These are phyloP conservation scores for Neodontobutis hainanensis DNA, from an alignment of 2,113 vertebrate genomes.

Conservation along the genomic window DNA sequence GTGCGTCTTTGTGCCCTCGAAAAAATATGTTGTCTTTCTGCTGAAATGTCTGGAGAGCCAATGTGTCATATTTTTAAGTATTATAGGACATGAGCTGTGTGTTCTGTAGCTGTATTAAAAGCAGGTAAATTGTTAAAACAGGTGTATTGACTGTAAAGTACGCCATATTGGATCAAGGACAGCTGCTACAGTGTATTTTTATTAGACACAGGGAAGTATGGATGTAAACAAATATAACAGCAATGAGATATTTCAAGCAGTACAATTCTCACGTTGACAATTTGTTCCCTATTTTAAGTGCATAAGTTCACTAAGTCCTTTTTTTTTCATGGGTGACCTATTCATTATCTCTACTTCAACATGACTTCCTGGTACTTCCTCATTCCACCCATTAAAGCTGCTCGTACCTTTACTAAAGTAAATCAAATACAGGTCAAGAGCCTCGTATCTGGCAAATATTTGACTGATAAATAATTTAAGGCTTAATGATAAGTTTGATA, in stretches of 20 bases:
- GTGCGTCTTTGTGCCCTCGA: not conserved
- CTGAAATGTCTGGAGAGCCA: not conserved
- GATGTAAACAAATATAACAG: not conserved
- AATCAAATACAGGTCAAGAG: not conserved
- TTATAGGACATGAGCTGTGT: not conserved
- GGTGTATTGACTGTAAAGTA: not conserved
- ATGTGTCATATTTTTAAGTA: not conserved
- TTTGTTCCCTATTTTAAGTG: constrained; percentile 37
- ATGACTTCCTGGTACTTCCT: constrained; percentile 54
- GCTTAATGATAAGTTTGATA: not conserved
- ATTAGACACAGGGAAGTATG: not conserved
- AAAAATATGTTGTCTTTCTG: not conserved
- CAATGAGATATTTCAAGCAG: not conserved
- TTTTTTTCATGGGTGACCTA: constrained; percentile 23
- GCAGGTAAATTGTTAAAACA: not conserved
- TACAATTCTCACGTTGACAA: constrained; percentile 4
- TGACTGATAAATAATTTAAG: too few relatives aligned
- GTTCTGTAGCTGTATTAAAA: not conserved
- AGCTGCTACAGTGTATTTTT: too few relatives aligned
- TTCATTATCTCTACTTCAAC: constrained; percentile 56
- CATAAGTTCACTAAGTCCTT: constrained; percentile 13
- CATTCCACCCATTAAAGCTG: constrained; percentile 33
- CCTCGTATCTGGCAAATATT: not conserved
- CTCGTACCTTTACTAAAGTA: constrained; percentile 2
- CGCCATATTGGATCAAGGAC: too few relatives aligned